These are phyloP conservation scores for Agrochola macilenta DNA, from an alignment of 2,888 invertebrate genomes.

Conservation along the genomic window DNA sequence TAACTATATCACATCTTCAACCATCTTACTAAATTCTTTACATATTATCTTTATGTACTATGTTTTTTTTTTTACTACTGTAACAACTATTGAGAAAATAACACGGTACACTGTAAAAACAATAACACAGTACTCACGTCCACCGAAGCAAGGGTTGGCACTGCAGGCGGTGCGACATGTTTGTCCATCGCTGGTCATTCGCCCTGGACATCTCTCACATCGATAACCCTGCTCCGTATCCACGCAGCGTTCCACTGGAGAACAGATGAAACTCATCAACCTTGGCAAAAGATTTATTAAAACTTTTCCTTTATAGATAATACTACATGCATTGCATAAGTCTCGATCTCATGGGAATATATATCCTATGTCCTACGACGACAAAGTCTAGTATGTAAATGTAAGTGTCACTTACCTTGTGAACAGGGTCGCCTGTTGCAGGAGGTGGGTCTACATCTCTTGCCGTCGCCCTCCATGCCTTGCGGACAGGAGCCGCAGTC, in stretches of 20 bases:
- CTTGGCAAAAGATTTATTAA: background rate
- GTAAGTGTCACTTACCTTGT: conserved; percentile 80
- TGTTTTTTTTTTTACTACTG: background rate
- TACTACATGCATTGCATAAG: too few species aligned
- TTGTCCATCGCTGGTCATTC: conserved; percentile 94
- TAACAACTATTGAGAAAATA: background rate
- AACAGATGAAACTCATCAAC: background rate
- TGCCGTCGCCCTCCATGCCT: conserved; percentile 93
- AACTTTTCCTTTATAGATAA: background rate
- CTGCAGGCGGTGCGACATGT: conserved; percentile 94
- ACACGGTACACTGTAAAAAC: too few species aligned
- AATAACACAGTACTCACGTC: conserved; percentile 84
- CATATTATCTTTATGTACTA: background rate
- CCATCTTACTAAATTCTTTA: background rate
- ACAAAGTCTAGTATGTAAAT: background rate
- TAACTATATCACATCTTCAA: too few species aligned
- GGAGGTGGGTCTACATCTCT: conserved; percentile 91
- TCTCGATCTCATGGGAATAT: too few species aligned
- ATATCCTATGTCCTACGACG: too few species aligned
- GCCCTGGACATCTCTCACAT: conserved; percentile 94
- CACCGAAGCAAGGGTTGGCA: conserved; percentile 89
- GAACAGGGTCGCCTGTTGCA: conserved; percentile 93
- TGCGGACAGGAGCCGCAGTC: conserved; percentile 96
- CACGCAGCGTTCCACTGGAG: conserved; percentile 92
- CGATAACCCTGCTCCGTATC: conserved; percentile 93